These are phyloP conservation scores for Serripes groenlandicus DNA, from an alignment of 2,888 invertebrate genomes.

Conservation along the genomic window DNA sequence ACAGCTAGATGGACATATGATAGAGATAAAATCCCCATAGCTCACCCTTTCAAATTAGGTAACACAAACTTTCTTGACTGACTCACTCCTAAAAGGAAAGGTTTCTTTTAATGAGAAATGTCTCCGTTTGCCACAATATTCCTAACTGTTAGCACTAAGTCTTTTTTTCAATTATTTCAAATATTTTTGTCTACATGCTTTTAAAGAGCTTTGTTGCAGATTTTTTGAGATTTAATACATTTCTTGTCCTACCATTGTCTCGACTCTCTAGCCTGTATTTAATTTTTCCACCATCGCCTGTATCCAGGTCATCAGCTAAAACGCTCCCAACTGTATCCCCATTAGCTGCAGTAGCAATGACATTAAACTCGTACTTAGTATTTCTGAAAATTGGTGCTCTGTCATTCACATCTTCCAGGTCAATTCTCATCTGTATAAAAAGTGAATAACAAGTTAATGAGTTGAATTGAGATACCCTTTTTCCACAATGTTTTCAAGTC, in stretches of 20 bases:
- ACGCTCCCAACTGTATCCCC: conserved; percentile 66
- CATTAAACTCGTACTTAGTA: conserved; percentile 64
- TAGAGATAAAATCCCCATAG: too few species aligned
- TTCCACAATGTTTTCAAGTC: too few species aligned
- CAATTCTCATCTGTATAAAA: conserved; percentile 68
- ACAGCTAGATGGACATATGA: too few species aligned
- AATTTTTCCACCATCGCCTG: conserved; percentile 70
- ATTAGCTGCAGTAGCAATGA: conserved; percentile 67
- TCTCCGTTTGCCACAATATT: not conserved
- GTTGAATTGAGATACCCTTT: too few species aligned
- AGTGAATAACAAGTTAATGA: too few species aligned
- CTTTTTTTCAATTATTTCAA: not conserved
- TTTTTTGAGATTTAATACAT: not conserved
- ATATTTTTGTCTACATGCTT: not conserved
- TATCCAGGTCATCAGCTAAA: conserved; percentile 72
- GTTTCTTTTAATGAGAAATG: not conserved
- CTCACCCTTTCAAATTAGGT: too few species aligned
- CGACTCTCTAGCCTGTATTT: not conserved
- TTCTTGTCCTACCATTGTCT: not conserved
- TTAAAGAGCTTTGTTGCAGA: not conserved
- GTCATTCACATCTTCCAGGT: conserved; percentile 73
- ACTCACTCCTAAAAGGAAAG: not conserved
- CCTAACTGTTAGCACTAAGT: not conserved
- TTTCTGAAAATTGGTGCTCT: conserved; percentile 68
- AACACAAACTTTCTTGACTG: too few species aligned